A percentile compares a stretch with the other conserved stretches of the same genome.
Evolutionary conservation across 35 echinoderm and acorn worm genomes (phyloP).

Genomic region (Hemicentrotus pulcherrimus): DNA sequence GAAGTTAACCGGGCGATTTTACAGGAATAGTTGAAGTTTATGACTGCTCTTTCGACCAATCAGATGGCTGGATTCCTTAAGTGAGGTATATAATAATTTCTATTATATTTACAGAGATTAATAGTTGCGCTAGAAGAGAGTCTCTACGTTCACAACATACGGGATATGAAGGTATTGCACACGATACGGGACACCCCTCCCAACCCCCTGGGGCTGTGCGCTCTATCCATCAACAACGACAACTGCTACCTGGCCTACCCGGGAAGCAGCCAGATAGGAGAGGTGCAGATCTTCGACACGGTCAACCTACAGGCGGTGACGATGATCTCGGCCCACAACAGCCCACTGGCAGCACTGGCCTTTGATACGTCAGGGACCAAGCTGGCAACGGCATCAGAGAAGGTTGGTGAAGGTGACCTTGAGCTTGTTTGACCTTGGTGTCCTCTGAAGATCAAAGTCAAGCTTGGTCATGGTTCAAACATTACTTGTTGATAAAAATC

Average conservation of each 20-base stretch:
- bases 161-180: conserved; percentile 99
- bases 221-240: conserved; percentile 89
- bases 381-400: conserved; percentile 95
- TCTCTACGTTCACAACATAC: conserved; percentile 97
- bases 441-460: too few species aligned
- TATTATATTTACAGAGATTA: conserved; percentile 64
- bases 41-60: too few species aligned
- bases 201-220: conserved; percentile 89
- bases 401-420: conserved; percentile 60
- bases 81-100: too few species aligned
- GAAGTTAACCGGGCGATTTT: too few species aligned
- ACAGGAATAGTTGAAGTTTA: too few species aligned
- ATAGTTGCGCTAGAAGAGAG: conserved; percentile 98
- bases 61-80: too few species aligned
- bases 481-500: too few species aligned
- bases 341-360: conserved; percentile 87
- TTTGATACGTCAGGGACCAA: conserved; percentile 92
- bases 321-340: conserved; percentile 98
- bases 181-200: conserved; percentile 99
- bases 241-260: conserved; percentile 98
- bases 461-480: too few species aligned
- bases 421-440: too few species aligned
- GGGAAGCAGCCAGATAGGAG: conserved; percentile 93
- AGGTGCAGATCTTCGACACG: conserved; percentile 99
- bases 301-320: conserved; percentile 96